phyloP scores from a whole-genome alignment of 1,140 invertebrate genomes.

The Orchestia grillus region DNA sequence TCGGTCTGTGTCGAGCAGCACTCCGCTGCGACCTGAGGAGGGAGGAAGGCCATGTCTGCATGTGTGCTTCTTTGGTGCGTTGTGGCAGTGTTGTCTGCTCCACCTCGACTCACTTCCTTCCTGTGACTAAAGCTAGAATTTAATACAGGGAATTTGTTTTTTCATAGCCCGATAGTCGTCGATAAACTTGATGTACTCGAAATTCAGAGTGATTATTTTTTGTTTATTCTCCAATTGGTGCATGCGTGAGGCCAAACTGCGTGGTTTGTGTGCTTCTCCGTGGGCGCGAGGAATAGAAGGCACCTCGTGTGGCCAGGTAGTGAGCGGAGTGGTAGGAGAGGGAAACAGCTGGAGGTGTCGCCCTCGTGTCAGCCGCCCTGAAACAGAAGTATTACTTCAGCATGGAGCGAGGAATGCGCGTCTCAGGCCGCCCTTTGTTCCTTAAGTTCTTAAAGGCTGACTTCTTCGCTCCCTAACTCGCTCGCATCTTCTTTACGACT shows the following conservation, averaged over 20 bases:
- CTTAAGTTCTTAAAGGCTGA: not conserved
- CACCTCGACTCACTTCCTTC: not conserved
- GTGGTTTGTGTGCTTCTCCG: not conserved
- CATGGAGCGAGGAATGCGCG: not conserved
- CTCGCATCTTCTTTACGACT: too few relatives aligned
- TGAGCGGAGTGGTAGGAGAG: too few relatives aligned
- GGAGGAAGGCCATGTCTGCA: not conserved
- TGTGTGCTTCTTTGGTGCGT: not conserved
- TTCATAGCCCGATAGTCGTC: not conserved
- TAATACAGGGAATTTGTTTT: not conserved
- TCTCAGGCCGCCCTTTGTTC: not conserved
- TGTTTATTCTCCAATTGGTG: not conserved
- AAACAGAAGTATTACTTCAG: not conserved
- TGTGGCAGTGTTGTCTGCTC: not conserved
- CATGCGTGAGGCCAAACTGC: not conserved
- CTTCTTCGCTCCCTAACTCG: not conserved
- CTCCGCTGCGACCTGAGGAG: not conserved
- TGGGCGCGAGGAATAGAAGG: not conserved
- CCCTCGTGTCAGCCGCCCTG: not conserved
- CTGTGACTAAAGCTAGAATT: not conserved
- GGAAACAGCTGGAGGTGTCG: not conserved
- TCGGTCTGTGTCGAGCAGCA: not conserved
- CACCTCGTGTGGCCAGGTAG: not conserved
- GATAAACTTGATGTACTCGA: not conserved
- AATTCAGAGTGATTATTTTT: not conserved